Evolutionary conservation across 2,888 invertebrate genomes (phyloP).

Genomic region (Steinernema scapterisci): DNA sequence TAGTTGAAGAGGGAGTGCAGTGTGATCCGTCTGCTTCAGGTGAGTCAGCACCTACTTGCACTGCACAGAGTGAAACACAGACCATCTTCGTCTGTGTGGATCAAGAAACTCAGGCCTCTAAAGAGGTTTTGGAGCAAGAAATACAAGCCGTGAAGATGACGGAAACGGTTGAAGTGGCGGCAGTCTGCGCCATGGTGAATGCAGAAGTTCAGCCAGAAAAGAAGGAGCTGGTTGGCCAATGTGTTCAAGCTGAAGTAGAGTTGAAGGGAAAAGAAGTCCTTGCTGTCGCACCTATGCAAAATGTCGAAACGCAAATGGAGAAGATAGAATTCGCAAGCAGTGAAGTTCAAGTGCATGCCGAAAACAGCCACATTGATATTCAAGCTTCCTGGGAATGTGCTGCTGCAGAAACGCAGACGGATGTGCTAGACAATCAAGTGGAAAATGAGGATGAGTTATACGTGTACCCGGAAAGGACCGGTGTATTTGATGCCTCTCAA

Average conservation of each 20-base stretch:
- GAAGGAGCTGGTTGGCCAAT: too few relatives aligned
- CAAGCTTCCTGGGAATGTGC: too few relatives aligned
- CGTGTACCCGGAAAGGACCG: not conserved
- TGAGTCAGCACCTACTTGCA: not conserved
- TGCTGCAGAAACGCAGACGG: not conserved
- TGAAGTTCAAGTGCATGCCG: not conserved
- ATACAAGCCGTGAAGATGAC: not conserved
- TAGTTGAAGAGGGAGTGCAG: constrained; percentile 4
- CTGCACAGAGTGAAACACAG: not conserved
- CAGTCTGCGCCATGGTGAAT: not conserved
- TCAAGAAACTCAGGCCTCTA: not conserved
- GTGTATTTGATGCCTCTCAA: not conserved
- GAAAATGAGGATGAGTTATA: not conserved
- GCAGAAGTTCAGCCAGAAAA: not conserved
- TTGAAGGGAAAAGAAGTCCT: not conserved
- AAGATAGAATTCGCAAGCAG: not conserved
- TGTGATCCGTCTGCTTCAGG: not conserved
- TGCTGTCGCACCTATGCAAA: not conserved
- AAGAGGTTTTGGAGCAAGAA: not conserved
- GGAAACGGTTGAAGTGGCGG: not conserved
- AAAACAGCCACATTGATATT: not conserved
- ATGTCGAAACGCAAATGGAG: not conserved
- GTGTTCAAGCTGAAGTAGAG: constrained; percentile 2
- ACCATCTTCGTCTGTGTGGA: not conserved
- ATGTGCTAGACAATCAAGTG: not conserved